These are phyloP conservation scores for Gonatopus flavifemur DNA, from an alignment of 1,140 invertebrate genomes.

Conservation along the genomic window DNA sequence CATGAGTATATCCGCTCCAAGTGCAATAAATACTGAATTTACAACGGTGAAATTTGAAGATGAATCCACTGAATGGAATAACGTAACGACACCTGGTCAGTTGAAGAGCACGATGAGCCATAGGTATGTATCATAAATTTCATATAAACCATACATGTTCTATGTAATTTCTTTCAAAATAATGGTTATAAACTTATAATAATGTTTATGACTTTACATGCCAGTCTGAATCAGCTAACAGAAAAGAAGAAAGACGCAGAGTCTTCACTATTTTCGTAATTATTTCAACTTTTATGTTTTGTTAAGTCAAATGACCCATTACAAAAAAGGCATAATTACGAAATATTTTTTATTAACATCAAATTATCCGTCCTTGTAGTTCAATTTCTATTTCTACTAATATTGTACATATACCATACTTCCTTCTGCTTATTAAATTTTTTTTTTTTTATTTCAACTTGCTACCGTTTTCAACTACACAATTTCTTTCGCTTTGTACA, in stretches of 20 bases:
- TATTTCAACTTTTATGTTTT: constrained; percentile 14
- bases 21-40: constrained; percentile 81
- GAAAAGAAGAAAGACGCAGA: constrained; percentile 18
- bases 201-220: constrained; percentile 22
- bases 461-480: background rate
- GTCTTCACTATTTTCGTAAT: constrained; percentile 24
- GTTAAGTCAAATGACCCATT: background rate
- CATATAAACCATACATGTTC: too few species aligned
- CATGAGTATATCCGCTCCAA: constrained; percentile 81
- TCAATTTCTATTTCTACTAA: background rate
- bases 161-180: background rate
- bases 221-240: constrained; percentile 26
- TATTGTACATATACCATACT: background rate
- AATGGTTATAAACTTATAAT: background rate
- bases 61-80: constrained; percentile 50
- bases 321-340: too few species aligned
- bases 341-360: background rate
- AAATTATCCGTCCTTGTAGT: background rate
- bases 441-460: constrained; percentile 1
- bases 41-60: constrained; percentile 69
- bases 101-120: constrained; percentile 51
- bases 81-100: constrained; percentile 36
- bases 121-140: constrained; percentile 34
- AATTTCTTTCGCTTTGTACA: too few species aligned
- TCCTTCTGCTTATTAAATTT: background rate